Evolutionary conservation across 2,113 vertebrate genomes (phyloP).

Genomic region (Podarcis raffonei): DNA sequence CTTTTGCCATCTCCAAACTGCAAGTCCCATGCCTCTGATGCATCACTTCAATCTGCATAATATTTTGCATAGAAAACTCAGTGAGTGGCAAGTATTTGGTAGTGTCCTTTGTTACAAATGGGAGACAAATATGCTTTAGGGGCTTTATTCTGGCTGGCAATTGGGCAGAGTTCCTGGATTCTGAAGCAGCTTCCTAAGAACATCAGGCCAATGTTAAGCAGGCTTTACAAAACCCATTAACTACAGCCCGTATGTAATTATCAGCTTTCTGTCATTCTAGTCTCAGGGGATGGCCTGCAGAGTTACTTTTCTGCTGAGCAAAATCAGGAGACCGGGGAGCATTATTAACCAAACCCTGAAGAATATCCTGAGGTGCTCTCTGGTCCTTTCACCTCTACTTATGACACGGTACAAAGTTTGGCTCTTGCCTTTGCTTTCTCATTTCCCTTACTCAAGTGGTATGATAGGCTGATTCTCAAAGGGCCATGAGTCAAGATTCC

Average conservation of each 20-base stretch:
- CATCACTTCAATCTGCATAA: slow-evolving; percentile 49
- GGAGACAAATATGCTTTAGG: not conserved
- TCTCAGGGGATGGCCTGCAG: not conserved
- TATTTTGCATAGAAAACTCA: slow-evolving; percentile 38
- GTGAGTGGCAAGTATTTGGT: slow-evolving; percentile 5
- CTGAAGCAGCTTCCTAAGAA: not conserved
- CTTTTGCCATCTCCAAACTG: slow-evolving; percentile 65
- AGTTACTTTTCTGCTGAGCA: not conserved
- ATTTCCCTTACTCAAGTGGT: not conserved
- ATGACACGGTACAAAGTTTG: not conserved
- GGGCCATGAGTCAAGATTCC: not conserved
- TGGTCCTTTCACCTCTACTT: not conserved
- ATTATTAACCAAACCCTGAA: not conserved
- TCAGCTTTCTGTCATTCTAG: not conserved
- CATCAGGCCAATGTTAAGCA: not conserved
- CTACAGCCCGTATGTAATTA: not conserved
- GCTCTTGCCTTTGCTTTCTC: not conserved
- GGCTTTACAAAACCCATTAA: not conserved
- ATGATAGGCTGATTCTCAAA: not conserved
- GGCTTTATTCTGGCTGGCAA: not conserved
- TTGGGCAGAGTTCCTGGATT: slow-evolving; percentile 14
- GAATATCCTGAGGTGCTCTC: rapidly evolving
- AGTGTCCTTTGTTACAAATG: not conserved
- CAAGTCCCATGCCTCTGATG: slow-evolving; percentile 59
- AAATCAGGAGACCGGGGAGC: not conserved